phyloP scores from a whole-genome alignment of 2,888 invertebrate species.

The Tethea ocularis region DNA sequence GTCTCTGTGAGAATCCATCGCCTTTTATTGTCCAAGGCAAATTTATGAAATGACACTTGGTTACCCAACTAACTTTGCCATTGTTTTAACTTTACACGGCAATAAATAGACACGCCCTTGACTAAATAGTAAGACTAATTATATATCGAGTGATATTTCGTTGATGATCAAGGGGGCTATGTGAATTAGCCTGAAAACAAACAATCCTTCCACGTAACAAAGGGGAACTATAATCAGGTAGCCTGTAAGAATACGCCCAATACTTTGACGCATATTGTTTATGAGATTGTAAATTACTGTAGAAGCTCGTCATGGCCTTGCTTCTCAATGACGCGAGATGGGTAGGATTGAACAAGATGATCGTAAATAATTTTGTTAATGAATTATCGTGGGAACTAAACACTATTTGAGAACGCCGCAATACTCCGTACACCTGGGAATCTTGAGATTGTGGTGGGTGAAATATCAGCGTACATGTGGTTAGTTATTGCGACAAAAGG shows the following conservation, averaged over 20 bases:
- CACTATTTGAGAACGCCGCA: neutral
- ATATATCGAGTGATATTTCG: constrained; percentile 41
- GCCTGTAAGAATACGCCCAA: neutral
- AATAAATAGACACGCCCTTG: constrained; percentile 50
- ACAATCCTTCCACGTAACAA: neutral
- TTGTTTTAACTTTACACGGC: constrained; percentile 55
- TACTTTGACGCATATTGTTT: neutral
- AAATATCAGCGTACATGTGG: constrained; percentile 22
- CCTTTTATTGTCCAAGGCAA: constrained; percentile 54
- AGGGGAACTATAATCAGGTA: neutral
- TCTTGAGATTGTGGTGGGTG: neutral
- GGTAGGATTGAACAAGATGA: neutral
- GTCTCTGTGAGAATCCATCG: constrained; percentile 56
- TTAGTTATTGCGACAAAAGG: constrained; percentile 25
- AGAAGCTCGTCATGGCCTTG: constrained; percentile 2
- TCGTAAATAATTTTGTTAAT: constrained; percentile 3
- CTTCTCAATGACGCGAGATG: neutral
- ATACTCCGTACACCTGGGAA: neutral
- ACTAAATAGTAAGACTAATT: constrained; percentile 29
- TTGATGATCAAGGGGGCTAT: constrained; percentile 32
- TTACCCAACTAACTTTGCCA: constrained; percentile 53
- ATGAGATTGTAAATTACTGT: neutral
- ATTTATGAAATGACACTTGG: constrained; percentile 65
- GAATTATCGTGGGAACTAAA: neutral
- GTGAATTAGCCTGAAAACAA: constrained; percentile 25